phyloP scores from a whole-genome alignment of 1,140 invertebrate genomes.

The Lamellibrachia luymesi region DNA sequence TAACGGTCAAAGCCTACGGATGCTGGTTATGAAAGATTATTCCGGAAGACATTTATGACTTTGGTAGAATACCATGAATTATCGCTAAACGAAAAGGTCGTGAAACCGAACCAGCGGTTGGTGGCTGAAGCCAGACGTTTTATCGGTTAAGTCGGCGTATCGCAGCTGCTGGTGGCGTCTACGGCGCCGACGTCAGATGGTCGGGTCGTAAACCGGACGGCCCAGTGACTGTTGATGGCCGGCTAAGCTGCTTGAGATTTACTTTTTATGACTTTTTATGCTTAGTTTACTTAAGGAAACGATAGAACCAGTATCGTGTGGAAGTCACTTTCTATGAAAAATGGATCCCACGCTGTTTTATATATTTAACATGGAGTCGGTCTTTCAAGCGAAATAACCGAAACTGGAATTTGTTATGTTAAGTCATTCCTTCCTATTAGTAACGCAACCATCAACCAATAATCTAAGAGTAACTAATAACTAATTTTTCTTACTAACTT shows the following conservation, averaged over 20 bases:
- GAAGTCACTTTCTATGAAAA: not conserved
- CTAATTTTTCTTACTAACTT: not conserved
- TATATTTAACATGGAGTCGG: not conserved
- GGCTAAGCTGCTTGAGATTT: not conserved
- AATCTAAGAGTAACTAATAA: not conserved
- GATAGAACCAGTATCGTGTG: not conserved
- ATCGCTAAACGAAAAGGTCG: not conserved
- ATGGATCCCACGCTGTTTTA: not conserved
- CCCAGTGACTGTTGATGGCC: not conserved
- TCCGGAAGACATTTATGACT: not conserved
- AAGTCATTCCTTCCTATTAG: not conserved
- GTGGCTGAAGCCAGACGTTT: not conserved
- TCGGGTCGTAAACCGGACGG: not conserved
- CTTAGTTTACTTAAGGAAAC: not conserved
- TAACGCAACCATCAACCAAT: not conserved
- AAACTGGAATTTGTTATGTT: not conserved
- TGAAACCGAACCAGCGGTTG: not conserved
- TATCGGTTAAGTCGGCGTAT: not conserved
- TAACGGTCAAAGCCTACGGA: not conserved
- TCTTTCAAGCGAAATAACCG: not conserved
- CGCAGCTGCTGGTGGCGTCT: not conserved
- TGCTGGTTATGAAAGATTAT: not conserved
- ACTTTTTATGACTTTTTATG: slow-evolving; percentile 6
- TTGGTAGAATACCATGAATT: not conserved
- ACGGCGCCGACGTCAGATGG: not conserved